These are phyloP conservation scores for Zygothrica quintamaculata DNA, from an alignment of 2,888 invertebrate genomes.

Conservation along the genomic window DNA sequence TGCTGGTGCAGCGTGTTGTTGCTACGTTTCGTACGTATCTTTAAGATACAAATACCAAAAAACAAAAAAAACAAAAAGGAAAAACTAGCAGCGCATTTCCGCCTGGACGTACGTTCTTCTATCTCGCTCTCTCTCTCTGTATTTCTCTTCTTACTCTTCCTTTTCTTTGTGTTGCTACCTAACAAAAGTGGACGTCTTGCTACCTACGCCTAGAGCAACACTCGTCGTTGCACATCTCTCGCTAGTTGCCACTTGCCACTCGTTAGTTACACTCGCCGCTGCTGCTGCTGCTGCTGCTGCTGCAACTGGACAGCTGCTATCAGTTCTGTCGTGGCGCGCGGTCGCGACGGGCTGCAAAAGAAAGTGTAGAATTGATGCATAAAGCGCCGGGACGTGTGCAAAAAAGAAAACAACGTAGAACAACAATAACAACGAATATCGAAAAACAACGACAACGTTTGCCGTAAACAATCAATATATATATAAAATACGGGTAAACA, in stretches of 20 bases:
- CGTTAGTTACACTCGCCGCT: conserved; percentile 17
- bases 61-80: conserved; percentile 25
- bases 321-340: conserved; percentile 52
- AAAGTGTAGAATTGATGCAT: conserved; percentile 27
- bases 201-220: conserved; percentile 33
- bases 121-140: conserved; percentile 18
- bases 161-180: conserved; percentile 35
- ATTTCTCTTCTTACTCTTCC: conserved; percentile 27
- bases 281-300: conserved; percentile 8
- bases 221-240: conserved; percentile 23
- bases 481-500: conserved; percentile 14
- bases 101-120: conserved; percentile 35
- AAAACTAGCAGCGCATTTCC: conserved; percentile 69
- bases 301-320: conserved; percentile 48
- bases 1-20: conserved; percentile 11
- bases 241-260: conserved; percentile 16
- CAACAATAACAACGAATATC: conserved; percentile 15
- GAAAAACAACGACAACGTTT: conserved; percentile 16
- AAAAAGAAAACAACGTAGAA: conserved; percentile 14
- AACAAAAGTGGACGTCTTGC: conserved; percentile 27
- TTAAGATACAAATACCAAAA: conserved; percentile 37
- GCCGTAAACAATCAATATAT: conserved; percentile 25
- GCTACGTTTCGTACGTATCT: conserved; percentile 40
- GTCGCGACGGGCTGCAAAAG: conserved; percentile 59
- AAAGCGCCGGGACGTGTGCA: conserved; percentile 43